Base-by-base conservation (phyloP, 2,888 invertebrate genomes). In the Cosmia pyralina region DNA sequence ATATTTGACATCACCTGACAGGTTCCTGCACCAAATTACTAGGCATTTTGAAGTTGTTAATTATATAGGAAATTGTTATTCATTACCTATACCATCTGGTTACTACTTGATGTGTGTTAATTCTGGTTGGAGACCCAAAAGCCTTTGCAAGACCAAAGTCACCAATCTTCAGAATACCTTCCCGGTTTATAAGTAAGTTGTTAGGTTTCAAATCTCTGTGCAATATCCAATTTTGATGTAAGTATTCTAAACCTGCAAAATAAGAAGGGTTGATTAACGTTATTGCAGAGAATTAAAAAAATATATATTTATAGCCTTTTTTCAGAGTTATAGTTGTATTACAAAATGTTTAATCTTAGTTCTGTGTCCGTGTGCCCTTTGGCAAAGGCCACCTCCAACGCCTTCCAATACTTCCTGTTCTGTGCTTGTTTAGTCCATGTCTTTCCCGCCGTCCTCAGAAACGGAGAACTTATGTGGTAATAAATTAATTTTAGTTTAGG, bases 161-260 rank as follows among this genome's bases (percentile, higher is more conserved):
- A 81, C 99, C 99, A 88, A 99, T 98, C 96, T 99, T 99, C 10
- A 99, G 95, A 38, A 99, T 97, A 8, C 99, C 99, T 85, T 98
- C 97, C 44, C 98, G 97, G 93, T 99, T 99, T 41, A 99, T 98
- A 44, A 99, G 96, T 90, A 99, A 97, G 96, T 99, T 99, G 93
- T 99, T 99, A 0, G 99, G 99, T 93, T 99, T 99, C 87, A 99
- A 96, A 97, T 99, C 99, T 92, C 99, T 97, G 92, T 99, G 99
- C 67, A 99, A 95, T 88, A 99, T 99, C 99, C 99, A 99, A 92
- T 99, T 98, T 83, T 97, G 96, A 93, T 99, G 99, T 62, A 99
- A 96, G 94, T 99, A 99, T 94, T 99, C 99, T 74, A 99, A 95
- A 0, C 99, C 97, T 96, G 81, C 1, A 65, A 58, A 57, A 71